These are phyloP conservation scores for Halocynthia aurantium DNA, from an alignment of 23 tunicate species.

Conservation along the genomic window DNA sequence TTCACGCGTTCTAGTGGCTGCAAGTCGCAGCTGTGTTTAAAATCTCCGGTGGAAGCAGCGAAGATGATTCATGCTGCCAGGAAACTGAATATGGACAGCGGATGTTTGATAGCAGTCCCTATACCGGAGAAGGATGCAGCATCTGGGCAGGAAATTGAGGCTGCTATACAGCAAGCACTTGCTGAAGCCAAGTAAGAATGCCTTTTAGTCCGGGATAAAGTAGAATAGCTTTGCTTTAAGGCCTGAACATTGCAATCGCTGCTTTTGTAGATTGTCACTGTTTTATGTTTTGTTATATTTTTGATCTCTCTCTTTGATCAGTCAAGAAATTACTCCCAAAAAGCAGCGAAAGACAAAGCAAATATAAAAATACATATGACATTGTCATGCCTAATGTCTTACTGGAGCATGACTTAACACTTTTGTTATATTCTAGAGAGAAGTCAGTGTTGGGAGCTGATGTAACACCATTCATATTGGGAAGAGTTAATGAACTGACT, in stretches of 20 bases:
- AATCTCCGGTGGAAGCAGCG: constrained; percentile 36
- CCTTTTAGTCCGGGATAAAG: neutral
- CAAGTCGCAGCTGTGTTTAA: constrained; percentile 47
- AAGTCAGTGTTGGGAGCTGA: constrained; percentile 43
- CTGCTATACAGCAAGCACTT: constrained; percentile 39
- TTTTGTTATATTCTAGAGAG: neutral
- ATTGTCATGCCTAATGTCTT: too few species aligned
- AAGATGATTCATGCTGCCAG: constrained; percentile 31
- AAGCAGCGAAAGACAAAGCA: too few species aligned
- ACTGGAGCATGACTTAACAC: neutral
- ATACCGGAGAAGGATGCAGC: constrained; percentile 52
- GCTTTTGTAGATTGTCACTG: too few species aligned
- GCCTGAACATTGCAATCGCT: too few species aligned
- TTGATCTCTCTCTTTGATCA: too few species aligned
- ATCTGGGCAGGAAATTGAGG: constrained; percentile 32
- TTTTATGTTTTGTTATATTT: too few species aligned
- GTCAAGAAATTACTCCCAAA: too few species aligned
- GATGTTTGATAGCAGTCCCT: constrained; percentile 77
- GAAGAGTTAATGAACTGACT: constrained; percentile 58
- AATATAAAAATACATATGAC: too few species aligned
- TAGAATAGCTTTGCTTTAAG: too few species aligned
- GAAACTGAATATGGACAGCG: constrained; percentile 41
- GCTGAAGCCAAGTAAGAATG: constrained; percentile 26
- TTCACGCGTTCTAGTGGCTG: constrained; percentile 61
- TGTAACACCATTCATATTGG: constrained; percentile 74